These are phyloP conservation scores for Synanthedon andrenaeformis DNA, from an alignment of 2,888 invertebrate species.

Conservation along the genomic window DNA sequence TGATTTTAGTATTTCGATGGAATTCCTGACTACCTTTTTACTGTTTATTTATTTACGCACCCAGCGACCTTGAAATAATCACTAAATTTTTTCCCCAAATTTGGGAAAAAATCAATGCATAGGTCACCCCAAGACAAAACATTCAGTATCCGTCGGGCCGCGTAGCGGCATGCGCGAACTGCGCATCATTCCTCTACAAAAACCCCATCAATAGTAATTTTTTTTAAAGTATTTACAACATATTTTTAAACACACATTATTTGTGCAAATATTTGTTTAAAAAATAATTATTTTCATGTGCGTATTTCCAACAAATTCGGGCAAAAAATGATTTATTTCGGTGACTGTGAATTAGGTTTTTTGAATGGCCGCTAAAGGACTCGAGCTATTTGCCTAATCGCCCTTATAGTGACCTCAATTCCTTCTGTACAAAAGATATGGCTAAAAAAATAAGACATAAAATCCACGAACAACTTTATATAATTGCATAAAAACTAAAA, in stretches of 20 bases:
- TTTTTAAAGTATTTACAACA: background rate
- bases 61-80: background rate
- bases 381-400: no score
- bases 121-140: slow-evolving; percentile 15
- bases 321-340: background rate
- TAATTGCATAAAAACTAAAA: no score
- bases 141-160: slow-evolving; percentile 46
- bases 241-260: no score
- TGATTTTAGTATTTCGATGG: no score
- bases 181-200: slow-evolving; percentile 21
- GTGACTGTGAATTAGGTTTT: background rate
- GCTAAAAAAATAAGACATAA: no score
- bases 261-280: no score
- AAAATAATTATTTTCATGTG: no score
- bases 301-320: no score
- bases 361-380: background rate
- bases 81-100: slow-evolving; percentile 15
- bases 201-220: slow-evolving; percentile 21
- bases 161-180: slow-evolving; percentile 48
- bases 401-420: no score
- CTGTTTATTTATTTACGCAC: background rate
- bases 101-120: slow-evolving; percentile 16
- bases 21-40: no score
- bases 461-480: no score
- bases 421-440: no score